These are phyloP conservation scores for Macaria notata DNA, from an alignment of 2,888 invertebrate species.

Conservation along the genomic window DNA sequence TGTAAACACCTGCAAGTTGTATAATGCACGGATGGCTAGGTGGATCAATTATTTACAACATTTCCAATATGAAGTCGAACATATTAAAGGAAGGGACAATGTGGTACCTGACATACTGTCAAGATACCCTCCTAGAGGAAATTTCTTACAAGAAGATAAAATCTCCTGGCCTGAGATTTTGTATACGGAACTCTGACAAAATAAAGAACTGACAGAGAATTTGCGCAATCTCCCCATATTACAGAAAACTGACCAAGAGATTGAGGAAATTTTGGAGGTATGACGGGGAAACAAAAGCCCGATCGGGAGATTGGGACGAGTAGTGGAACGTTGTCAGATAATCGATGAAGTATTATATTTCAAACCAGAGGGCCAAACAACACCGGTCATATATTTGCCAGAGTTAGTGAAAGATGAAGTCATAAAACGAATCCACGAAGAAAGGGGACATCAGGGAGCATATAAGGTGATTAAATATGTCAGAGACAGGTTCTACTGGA, in stretches of 20 bases:
- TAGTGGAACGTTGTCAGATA: neutral
- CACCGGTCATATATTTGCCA: no score
- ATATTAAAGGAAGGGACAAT: neutral
- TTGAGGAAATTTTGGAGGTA: neutral
- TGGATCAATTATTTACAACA: slow-evolving; percentile 2
- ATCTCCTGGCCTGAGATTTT: neutral
- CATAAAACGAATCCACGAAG: neutral
- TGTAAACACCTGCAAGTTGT: slow-evolving; percentile 1
- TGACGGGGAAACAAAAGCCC: neutral
- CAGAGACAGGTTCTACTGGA: neutral
- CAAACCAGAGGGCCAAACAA: no score
- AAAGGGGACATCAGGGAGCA: slow-evolving; percentile 2
- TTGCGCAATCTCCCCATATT: neutral
- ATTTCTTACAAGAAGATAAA: neutral
- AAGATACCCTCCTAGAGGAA: neutral
- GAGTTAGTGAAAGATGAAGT: neutral
- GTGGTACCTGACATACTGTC: neutral
- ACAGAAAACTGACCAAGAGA: neutral
- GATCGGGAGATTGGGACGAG: neutral
- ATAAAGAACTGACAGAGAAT: neutral
- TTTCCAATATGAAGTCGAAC: slow-evolving; percentile 4
- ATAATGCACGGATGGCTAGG: neutral
- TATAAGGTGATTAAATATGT: neutral
- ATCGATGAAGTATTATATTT: neutral
- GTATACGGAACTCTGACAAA: neutral